phyloP scores from a whole-genome alignment of 2,888 invertebrate genomes.

The Chloroclystis v-ata region DNA sequence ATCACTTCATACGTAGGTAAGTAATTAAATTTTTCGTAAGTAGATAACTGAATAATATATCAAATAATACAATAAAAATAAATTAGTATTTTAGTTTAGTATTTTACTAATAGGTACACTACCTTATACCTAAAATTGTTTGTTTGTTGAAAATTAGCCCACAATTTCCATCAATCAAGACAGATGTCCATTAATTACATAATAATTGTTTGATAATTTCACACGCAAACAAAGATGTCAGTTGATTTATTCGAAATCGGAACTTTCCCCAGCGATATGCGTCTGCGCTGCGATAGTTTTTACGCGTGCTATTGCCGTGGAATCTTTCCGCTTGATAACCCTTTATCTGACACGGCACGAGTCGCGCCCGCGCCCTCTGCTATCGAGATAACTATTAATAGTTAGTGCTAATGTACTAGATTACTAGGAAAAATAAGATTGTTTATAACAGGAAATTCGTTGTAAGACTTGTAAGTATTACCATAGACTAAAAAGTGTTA shows the following conservation, averaged over 20 bases:
- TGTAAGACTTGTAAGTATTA: too few species aligned
- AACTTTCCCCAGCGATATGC: constrained; percentile 27
- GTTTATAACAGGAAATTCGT: too few species aligned
- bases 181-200: too few species aligned
- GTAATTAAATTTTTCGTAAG: background rate
- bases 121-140: too few species aligned
- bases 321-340: constrained; percentile 74
- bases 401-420: background rate
- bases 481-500: too few species aligned
- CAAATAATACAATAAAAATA: background rate
- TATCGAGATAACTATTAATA: background rate
- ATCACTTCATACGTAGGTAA: background rate
- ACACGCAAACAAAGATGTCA: background rate
- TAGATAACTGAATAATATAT: background rate
- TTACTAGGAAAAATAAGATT: too few species aligned
- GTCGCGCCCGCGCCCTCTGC: constrained; percentile 38
- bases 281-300: constrained; percentile 20
- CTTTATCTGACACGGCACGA: constrained; percentile 64
- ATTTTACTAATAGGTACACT: too few species aligned
- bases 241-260: constrained; percentile 15
- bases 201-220: background rate
- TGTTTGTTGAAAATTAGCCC: too few species aligned
- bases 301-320: constrained; percentile 56
- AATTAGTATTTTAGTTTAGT: too few species aligned
- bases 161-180: too few species aligned